Conservation (phyloP, 2,888 invertebrate species). For the Serripes groenlandicus region DNA sequence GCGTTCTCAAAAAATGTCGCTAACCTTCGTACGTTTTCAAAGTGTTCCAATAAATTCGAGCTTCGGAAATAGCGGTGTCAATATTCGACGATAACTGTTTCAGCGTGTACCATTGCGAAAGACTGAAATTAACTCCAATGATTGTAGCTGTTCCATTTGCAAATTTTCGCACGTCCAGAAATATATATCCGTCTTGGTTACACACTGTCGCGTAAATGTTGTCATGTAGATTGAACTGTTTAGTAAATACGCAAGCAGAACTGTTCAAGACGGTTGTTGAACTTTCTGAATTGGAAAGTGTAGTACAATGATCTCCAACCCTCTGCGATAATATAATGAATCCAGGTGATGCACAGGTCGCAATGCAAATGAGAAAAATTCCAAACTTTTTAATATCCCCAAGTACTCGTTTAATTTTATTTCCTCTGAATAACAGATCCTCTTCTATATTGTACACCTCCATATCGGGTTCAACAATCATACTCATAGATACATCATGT, state of each 20-base stretch:
- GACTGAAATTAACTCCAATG: conserved; percentile 17
- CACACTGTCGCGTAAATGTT: conserved; percentile 28
- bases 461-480: not conserved
- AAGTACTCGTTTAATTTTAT: not conserved
- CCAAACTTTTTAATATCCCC: not conserved
- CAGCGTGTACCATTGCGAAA: conserved; percentile 23
- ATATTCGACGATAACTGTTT: conserved; percentile 13
- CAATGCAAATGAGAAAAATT: not conserved
- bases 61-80: conserved; percentile 31
- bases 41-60: conserved; percentile 13
- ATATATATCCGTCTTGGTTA: conserved; percentile 16
- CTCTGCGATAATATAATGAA: not conserved
- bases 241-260: conserved; percentile 10
- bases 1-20: not conserved
- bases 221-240: conserved; percentile 19
- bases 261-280: not conserved
- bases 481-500: not conserved
- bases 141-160: conserved; percentile 21
- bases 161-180: conserved; percentile 33
- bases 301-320: not conserved
- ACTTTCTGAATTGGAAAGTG: not conserved
- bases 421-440: not conserved
- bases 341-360: not conserved
- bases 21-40: not conserved
- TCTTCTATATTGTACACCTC: not conserved